Percentiles rank a stretch among this genome's conserved stretches.
These are phyloP conservation scores for Oryzaephilus surinamensis DNA, from an alignment of 1,140 invertebrate species.

Conservation along the genomic window DNA sequence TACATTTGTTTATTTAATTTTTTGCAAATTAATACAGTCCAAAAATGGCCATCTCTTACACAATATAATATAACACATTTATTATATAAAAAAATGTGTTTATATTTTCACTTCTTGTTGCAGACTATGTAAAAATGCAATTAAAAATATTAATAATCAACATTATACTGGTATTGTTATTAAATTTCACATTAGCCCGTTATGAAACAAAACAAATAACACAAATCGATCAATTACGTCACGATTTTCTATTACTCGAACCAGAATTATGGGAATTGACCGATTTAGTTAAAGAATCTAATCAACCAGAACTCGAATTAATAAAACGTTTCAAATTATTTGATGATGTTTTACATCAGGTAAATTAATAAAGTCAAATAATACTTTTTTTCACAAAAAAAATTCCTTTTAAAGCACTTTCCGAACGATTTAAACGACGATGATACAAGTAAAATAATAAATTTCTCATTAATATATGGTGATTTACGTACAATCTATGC, in stretches of 20 bases:
- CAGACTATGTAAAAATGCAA: too few relatives aligned
- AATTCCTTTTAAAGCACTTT: slow-evolving; percentile 14
- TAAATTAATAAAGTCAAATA: slow-evolving; percentile 1
- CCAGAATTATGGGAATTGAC: slow-evolving; percentile 40
- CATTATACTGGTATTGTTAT: too few relatives aligned
- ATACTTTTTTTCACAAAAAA: background rate
- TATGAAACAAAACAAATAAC: slow-evolving; percentile 3
- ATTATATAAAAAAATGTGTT: too few relatives aligned
- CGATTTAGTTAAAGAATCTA: slow-evolving; percentile 30
- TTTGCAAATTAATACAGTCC: too few relatives aligned
- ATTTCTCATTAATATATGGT: too few relatives aligned
- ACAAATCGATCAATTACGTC: slow-evolving; percentile 44
- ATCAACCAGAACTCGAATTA: slow-evolving; percentile 34
- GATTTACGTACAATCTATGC: slow-evolving; percentile 45
- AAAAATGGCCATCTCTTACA: too few relatives aligned
- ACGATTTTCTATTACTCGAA: slow-evolving; percentile 43
- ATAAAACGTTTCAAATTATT: slow-evolving; percentile 46
- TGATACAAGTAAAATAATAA: too few relatives aligned
- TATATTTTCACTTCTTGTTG: too few relatives aligned
- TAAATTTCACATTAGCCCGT: too few relatives aligned
- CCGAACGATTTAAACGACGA: slow-evolving; percentile 30
- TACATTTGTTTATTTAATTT: too few relatives aligned
- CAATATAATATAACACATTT: too few relatives aligned
- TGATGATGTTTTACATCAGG: slow-evolving; percentile 32
- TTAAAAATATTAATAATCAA: too few relatives aligned